phyloP scores from a whole-genome alignment of 2,113 vertebrate genomes.

The Callipepla squamata region DNA sequence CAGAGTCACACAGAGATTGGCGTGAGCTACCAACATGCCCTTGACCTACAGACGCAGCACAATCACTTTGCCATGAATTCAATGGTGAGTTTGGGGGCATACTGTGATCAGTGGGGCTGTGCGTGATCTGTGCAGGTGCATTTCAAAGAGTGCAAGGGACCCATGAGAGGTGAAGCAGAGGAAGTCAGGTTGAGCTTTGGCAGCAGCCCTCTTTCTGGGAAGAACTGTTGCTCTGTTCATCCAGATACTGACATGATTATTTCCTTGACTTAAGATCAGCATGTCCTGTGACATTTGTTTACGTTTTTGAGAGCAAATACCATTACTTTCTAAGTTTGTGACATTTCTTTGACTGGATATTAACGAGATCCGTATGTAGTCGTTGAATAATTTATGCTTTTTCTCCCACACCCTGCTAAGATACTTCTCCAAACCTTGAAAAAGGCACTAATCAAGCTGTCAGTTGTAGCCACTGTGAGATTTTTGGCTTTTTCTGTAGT shows the following conservation, averaged over 20 bases:
- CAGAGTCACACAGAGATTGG: conserved; percentile 98
- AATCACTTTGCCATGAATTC: conserved; percentile 99
- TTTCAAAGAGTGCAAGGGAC: not conserved
- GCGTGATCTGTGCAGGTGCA: no score
- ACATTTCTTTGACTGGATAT: not conserved
- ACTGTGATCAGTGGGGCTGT: accelerated
- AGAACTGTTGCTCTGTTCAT: not conserved
- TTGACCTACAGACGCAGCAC: conserved; percentile 97
- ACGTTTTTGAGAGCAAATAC: not conserved
- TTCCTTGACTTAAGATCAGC: not conserved
- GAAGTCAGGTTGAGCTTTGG: not conserved
- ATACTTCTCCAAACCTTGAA: not conserved
- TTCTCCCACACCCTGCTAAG: not conserved
- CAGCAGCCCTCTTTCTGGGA: not conserved
- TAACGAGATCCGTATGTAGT: not conserved
- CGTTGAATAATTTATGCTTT: not conserved
- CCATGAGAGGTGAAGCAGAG: not conserved
- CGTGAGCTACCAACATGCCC: conserved; percentile 93
- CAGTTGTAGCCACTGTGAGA: not conserved
- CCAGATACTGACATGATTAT: not conserved
- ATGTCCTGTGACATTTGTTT: not conserved
- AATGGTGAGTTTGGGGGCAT: conserved; percentile 83
- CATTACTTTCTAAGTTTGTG: not conserved
- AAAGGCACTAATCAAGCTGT: not conserved
- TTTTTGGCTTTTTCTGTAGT: conserved; percentile 6